These are phyloP conservation scores for Ypsolopha scabrella DNA, from an alignment of 2,888 invertebrate genomes.

Conservation along the genomic window DNA sequence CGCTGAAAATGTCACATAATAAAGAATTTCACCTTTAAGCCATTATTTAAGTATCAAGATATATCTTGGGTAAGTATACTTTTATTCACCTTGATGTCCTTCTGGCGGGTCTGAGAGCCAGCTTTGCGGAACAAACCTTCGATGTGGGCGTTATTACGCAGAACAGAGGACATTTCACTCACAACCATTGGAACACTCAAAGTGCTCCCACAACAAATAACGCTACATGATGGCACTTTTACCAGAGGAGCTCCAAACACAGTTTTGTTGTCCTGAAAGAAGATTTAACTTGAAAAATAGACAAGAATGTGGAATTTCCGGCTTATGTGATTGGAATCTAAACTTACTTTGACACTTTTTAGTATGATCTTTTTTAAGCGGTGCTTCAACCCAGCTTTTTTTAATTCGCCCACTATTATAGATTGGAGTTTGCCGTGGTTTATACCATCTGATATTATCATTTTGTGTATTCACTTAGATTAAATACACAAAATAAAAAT, in stretches of 20 bases:
- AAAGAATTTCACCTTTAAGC: too few relatives aligned
- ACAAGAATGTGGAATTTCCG: neutral
- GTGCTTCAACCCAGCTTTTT: slow-evolving; percentile 78
- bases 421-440: slow-evolving; percentile 61
- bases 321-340: neutral
- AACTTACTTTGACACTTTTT: slow-evolving; percentile 63
- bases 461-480: slow-evolving; percentile 30
- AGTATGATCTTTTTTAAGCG: slow-evolving; percentile 74
- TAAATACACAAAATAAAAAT: neutral
- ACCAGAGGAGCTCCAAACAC: slow-evolving; percentile 60
- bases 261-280: slow-evolving; percentile 51
- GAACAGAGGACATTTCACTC: slow-evolving; percentile 76
- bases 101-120: slow-evolving; percentile 85
- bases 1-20: slow-evolving; percentile 42
- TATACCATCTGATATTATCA: slow-evolving; percentile 63
- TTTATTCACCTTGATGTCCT: slow-evolving; percentile 77
- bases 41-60: too few relatives aligned
- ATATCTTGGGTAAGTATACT: too few relatives aligned
- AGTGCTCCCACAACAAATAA: slow-evolving; percentile 76
- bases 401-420: slow-evolving; percentile 75
- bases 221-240: slow-evolving; percentile 60
- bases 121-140: slow-evolving; percentile 93
- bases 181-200: slow-evolving; percentile 80
- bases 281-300: slow-evolving; percentile 5
- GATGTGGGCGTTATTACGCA: slow-evolving; percentile 75